Evolutionary conservation across 2,797 vertebrate species (phyloP).

Genomic region (Phrynocephalus guinanensis): DNA sequence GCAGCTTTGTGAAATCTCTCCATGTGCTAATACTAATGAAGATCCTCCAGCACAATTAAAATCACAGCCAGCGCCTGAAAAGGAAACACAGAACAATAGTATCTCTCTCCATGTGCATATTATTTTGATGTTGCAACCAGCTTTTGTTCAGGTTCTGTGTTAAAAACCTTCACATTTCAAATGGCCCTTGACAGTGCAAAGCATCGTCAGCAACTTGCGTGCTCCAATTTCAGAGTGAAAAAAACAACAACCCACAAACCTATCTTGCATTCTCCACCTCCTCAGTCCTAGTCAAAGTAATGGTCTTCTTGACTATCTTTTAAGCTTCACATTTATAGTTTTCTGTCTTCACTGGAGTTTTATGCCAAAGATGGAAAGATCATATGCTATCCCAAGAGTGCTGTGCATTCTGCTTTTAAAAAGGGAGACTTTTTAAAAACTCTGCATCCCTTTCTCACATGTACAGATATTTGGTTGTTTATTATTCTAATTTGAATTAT

Average conservation of each 20-base stretch:
- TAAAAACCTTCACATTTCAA: conserved; percentile 42
- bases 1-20: conserved; percentile 88
- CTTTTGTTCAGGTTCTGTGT: conserved; percentile 52
- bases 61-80: conserved; percentile 82
- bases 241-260: background rate
- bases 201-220: conserved; percentile 17
- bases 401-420: background rate
- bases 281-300: conserved; percentile 15
- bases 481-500: too few species aligned
- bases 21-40: conserved; percentile 95
- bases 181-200: conserved; percentile 3
- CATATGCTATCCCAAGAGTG: conserved; percentile 20
- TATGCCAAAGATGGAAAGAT: conserved; percentile 19
- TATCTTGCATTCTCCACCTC: background rate
- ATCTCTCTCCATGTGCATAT: conserved; percentile 82
- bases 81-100: conserved; percentile 88
- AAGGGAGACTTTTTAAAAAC: too few species aligned
- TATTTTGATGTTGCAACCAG: conserved; percentile 62
- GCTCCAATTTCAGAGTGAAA: conserved; percentile 42
- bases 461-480: too few species aligned
- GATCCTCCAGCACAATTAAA: conserved; percentile 96
- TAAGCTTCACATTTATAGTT: conserved; percentile 5
- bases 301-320: conserved; percentile 28
- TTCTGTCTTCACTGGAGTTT: conserved; percentile 56
- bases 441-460: background rate